Conservation (phyloP, 2,888 invertebrate species). For the Barypeithes pellucidus region DNA sequence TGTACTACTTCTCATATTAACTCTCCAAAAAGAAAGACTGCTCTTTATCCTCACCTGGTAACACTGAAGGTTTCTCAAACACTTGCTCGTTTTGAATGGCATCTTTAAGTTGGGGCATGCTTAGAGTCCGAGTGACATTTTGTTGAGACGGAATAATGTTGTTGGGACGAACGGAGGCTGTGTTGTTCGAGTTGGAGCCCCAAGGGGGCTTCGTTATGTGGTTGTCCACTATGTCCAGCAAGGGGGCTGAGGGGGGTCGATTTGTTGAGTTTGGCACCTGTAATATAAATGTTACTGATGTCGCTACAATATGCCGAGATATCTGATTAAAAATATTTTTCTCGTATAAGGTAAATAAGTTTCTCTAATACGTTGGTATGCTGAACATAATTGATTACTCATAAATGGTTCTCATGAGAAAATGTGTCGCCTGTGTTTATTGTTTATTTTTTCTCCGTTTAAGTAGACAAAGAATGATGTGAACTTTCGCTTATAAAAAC, state of each 20-base stretch:
- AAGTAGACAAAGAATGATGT: conserved; percentile 1
- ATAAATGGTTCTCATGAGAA: conserved; percentile 3
- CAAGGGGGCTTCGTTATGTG: conserved; percentile 71
- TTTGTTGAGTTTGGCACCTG: conserved; percentile 62
- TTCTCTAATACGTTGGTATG: neutral
- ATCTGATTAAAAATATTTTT: too few species aligned
- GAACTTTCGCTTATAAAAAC: conserved; percentile 16
- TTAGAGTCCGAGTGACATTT: conserved; percentile 75
- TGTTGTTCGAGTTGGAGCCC: conserved; percentile 70
- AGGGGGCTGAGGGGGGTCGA: conserved; percentile 85
- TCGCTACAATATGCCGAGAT: too few species aligned
- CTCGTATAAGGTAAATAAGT: neutral
- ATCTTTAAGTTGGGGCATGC: conserved; percentile 82
- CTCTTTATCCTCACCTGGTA: conserved; percentile 30
- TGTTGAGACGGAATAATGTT: conserved; percentile 77
- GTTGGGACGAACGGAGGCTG: conserved; percentile 77
- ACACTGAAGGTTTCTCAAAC: conserved; percentile 57
- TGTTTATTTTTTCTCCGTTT: conserved; percentile 10
- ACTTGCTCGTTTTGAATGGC: conserved; percentile 60
- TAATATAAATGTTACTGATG: neutral
- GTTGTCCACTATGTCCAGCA: conserved; percentile 76
- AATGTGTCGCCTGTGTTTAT: conserved; percentile 6
- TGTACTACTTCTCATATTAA: too few species aligned
- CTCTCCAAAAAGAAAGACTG: too few species aligned
- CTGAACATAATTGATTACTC: neutral